Conservation (phyloP, 2,888 invertebrate genomes). For the Charanyca ferruginea region DNA sequence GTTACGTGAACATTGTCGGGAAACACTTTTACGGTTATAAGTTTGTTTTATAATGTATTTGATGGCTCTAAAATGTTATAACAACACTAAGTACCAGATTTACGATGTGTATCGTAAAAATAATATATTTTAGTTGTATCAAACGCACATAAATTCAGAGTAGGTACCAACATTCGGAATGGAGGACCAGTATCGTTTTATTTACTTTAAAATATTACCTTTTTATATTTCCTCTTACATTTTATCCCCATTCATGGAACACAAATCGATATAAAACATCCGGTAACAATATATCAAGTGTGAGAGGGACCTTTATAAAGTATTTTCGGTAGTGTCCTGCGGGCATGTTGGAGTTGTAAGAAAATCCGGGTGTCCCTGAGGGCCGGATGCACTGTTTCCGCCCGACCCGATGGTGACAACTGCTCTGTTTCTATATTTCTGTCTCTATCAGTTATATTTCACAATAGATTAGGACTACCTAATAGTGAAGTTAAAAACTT, state of each 20-base stretch:
- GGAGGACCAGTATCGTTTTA: constrained; percentile 44
- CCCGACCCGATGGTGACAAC: constrained; percentile 70
- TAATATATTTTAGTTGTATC: constrained; percentile 55
- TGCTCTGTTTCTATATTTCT: constrained; percentile 69
- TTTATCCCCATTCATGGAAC: constrained; percentile 71
- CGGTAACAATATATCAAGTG: constrained; percentile 82
- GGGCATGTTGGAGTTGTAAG: constrained; percentile 78
- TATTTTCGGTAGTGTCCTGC: constrained; percentile 80
- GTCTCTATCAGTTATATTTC: constrained; percentile 51
- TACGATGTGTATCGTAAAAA: constrained; percentile 55
- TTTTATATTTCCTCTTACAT: constrained; percentile 66
- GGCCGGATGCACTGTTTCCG: constrained; percentile 82
- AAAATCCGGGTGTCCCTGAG: constrained; percentile 72
- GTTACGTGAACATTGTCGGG: constrained; percentile 69
- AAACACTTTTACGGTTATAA: constrained; percentile 66
- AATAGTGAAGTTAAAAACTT: constrained; percentile 23
- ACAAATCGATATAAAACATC: constrained; percentile 81
- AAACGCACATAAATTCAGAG: constrained; percentile 44
- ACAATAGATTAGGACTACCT: constrained; percentile 44
- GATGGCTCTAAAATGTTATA: constrained; percentile 61
- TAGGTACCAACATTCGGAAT: constrained; percentile 27
- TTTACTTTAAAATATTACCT: constrained; percentile 61
- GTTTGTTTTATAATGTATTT: constrained; percentile 67
- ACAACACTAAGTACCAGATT: constrained; percentile 53
- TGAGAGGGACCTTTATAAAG: constrained; percentile 77